These are phyloP conservation scores for Erannis defoliaria DNA, from an alignment of 2,888 invertebrate genomes.

Conservation along the genomic window DNA sequence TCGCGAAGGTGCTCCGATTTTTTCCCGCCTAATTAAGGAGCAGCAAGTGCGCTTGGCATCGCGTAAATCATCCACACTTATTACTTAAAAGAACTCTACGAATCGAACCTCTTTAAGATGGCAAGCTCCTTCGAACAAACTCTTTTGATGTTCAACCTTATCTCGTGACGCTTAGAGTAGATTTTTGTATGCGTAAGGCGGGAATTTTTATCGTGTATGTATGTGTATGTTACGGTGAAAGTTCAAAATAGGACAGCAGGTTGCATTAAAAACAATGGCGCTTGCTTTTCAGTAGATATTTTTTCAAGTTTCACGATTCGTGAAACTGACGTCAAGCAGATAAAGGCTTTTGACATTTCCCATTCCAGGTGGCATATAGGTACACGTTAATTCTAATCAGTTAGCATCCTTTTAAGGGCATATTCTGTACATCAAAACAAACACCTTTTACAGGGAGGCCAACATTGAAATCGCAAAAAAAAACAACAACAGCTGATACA, in stretches of 20 bases:
- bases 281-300: no score
- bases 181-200: slow-evolving; percentile 17
- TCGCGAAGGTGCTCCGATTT: slow-evolving; percentile 63
- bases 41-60: slow-evolving; percentile 74
- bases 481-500: no score
- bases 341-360: background rate
- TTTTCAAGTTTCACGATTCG: no score
- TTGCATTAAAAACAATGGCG: no score
- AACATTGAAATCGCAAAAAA: no score
- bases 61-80: slow-evolving; percentile 84
- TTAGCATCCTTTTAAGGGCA: no score
- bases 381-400: no score
- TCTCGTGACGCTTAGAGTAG: slow-evolving; percentile 25
- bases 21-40: slow-evolving; percentile 78
- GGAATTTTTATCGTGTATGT: slow-evolving; percentile 37
- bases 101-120: slow-evolving; percentile 79
- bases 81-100: slow-evolving; percentile 81
- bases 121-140: slow-evolving; percentile 57
- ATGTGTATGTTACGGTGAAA: slow-evolving; percentile 37
- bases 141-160: slow-evolving; percentile 38
- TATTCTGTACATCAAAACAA: no score
- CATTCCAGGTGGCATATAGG: background rate
- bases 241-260: background rate
- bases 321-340: no score
- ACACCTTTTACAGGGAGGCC: no score